Conservation (phyloP, 2,888 invertebrate genomes). For the Spialia ferax region DNA sequence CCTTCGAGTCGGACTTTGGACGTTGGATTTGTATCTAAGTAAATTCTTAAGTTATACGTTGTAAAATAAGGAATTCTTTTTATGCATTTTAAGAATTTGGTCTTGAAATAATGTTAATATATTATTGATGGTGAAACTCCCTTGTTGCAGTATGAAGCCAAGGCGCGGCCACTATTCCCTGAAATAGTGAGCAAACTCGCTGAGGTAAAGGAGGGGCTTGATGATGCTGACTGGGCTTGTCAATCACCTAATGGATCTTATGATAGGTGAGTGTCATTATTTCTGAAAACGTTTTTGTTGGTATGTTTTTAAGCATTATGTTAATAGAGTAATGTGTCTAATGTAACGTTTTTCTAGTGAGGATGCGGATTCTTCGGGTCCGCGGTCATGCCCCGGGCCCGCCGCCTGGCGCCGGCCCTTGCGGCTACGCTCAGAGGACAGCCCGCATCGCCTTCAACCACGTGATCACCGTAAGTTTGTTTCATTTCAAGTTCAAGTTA, state of each 20-base stretch:
- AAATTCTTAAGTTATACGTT: neutral
- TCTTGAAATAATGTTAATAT: too few species aligned
- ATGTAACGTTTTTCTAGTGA: too few species aligned
- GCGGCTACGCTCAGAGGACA: conserved; percentile 68
- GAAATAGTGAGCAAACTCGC: conserved; percentile 91
- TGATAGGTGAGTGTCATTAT: conserved; percentile 62
- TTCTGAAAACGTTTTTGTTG: too few species aligned
- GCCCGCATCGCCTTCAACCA: conserved; percentile 53
- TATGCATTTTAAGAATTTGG: too few species aligned
- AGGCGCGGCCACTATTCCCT: conserved; percentile 94
- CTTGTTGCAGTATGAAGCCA: conserved; percentile 92
- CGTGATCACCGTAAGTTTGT: neutral
- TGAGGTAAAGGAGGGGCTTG: conserved; percentile 86
- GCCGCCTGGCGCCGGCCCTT: conserved; percentile 73
- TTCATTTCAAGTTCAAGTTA: too few species aligned
- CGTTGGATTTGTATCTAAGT: neutral
- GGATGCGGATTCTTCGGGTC: conserved; percentile 57
- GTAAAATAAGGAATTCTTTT: too few species aligned
- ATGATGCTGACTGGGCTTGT: conserved; percentile 74
- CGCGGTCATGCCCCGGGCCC: conserved; percentile 77
- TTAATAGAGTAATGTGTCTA: too few species aligned
- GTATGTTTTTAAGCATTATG: too few species aligned
- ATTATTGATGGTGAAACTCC: too few species aligned
- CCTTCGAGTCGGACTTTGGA: neutral
- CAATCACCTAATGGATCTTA: conserved; percentile 66